Percentiles rank a stretch among this genome's conserved stretches.
These are phyloP conservation scores for Epirrhoe alternata DNA, from an alignment of 2,888 invertebrate genomes.

Conservation along the genomic window DNA sequence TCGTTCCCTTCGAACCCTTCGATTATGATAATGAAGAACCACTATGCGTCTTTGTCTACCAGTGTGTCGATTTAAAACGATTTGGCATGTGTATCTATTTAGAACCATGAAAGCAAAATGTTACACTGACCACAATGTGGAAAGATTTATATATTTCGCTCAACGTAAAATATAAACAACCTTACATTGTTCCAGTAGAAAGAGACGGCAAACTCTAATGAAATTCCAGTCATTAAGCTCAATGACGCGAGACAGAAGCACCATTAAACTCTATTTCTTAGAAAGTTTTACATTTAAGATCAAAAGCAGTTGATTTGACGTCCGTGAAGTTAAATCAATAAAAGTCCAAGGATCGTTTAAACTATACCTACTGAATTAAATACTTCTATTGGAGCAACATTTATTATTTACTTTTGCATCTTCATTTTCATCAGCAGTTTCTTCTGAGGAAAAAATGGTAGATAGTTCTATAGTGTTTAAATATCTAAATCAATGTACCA, in stretches of 20 bases:
- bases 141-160: neutral
- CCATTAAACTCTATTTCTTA: constrained; percentile 48
- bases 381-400: neutral
- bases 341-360: neutral
- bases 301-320: constrained; percentile 27
- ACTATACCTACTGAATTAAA: neutral
- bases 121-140: neutral
- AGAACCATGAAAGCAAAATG: neutral
- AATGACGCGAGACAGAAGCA: constrained; percentile 65
- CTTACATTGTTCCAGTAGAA: constrained; percentile 24
- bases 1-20: neutral
- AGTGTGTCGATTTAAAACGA: too few species aligned
- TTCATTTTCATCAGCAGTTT: too few species aligned
- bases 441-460: too few species aligned
- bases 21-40: too few species aligned
- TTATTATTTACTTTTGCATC: neutral
- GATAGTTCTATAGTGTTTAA: too few species aligned
- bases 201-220: constrained; percentile 57
- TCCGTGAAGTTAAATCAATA: constrained; percentile 1
- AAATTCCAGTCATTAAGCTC: constrained; percentile 70
- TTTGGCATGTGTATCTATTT: too few species aligned
- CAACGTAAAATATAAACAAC: constrained; percentile 14
- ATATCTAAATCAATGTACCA: too few species aligned
- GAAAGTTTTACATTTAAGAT: constrained; percentile 41
- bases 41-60: too few species aligned